These are phyloP conservation scores for Leptobrachium ailaonicum DNA, from an alignment of 2,113 vertebrate genomes.

Conservation along the genomic window DNA sequence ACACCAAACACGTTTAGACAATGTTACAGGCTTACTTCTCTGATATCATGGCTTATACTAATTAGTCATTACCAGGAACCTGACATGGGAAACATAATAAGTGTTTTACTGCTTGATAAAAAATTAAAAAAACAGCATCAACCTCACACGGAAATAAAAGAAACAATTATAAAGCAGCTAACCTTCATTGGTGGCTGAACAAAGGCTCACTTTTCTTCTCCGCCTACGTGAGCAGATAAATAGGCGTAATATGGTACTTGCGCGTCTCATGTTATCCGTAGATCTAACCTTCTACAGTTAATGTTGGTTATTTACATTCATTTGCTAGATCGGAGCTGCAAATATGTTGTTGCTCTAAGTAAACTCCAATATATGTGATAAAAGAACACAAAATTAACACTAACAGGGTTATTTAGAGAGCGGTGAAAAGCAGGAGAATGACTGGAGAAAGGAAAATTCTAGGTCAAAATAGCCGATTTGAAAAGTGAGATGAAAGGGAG, in stretches of 20 bases:
- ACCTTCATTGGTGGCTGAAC: conserved; percentile 33
- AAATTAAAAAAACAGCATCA: conserved; percentile 35
- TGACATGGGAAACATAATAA: conserved; percentile 43
- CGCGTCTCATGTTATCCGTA: conserved; percentile 9
- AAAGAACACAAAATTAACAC: too few relatives aligned
- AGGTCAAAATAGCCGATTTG: too few relatives aligned
- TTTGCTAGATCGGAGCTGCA: background rate
- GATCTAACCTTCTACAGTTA: conserved; percentile 37
- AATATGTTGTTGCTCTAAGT: too few relatives aligned
- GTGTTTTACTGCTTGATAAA: conserved; percentile 38
- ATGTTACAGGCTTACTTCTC: conserved; percentile 40
- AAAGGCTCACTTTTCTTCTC: conserved; percentile 32
- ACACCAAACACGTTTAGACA: conserved; percentile 34
- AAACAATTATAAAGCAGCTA: conserved; percentile 37
- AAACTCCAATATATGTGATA: too few relatives aligned
- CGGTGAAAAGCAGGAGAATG: too few relatives aligned
- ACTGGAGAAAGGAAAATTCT: too few relatives aligned
- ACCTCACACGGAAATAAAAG: conserved; percentile 33
- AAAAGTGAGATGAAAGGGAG: too few relatives aligned
- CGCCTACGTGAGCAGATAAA: conserved; percentile 23
- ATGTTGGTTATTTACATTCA: background rate
- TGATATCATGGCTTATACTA: conserved; percentile 45
- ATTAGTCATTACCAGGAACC: conserved; percentile 41
- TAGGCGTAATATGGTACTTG: conserved; percentile 31
- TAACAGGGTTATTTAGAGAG: too few relatives aligned